These are phyloP conservation scores for Smittia aterrima DNA, from an alignment of 2,888 invertebrate genomes.

Conservation along the genomic window DNA sequence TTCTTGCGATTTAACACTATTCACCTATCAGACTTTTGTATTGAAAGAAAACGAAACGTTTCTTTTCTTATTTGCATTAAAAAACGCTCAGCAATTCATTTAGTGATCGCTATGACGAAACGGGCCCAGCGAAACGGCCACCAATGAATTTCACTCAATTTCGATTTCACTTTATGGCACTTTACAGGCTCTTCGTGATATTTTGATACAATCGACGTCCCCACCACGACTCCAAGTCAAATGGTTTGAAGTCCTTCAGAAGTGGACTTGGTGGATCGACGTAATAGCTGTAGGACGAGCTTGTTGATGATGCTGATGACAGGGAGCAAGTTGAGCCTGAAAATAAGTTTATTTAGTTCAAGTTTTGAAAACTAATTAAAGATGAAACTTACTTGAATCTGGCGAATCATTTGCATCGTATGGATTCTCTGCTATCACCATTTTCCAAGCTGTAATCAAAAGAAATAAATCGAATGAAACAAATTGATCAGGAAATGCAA, in stretches of 20 bases:
- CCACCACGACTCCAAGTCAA: conserved; percentile 90
- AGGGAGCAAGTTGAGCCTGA: conserved; percentile 44
- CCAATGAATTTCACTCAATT: conserved; percentile 1
- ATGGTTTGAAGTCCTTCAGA: conserved; percentile 80
- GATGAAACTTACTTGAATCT: conserved; percentile 31
- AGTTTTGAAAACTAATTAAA: conserved; percentile 43
- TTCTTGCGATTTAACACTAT: conserved; percentile 1
- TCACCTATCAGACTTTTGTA: conserved; percentile 38
- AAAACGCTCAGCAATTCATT: background rate
- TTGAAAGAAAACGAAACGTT: background rate
- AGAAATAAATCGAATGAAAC: background rate
- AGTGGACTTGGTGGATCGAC: conserved; percentile 70
- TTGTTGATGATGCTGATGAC: conserved; percentile 50
- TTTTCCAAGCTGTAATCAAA: conserved; percentile 51
- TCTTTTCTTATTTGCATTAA: conserved; percentile 9
- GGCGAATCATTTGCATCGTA: conserved; percentile 47
- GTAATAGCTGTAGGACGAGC: conserved; percentile 62
- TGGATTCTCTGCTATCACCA: conserved; percentile 52
- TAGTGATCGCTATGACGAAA: background rate
- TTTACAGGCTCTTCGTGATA: conserved; percentile 74
- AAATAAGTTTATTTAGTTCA: conserved; percentile 43
- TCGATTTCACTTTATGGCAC: background rate
- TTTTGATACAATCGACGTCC: conserved; percentile 81
- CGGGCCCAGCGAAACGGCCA: background rate
- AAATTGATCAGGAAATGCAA: background rate